phyloP scores from a whole-genome alignment of 2,797 vertebrate species.

The Ctenopoma kingsleyae region DNA sequence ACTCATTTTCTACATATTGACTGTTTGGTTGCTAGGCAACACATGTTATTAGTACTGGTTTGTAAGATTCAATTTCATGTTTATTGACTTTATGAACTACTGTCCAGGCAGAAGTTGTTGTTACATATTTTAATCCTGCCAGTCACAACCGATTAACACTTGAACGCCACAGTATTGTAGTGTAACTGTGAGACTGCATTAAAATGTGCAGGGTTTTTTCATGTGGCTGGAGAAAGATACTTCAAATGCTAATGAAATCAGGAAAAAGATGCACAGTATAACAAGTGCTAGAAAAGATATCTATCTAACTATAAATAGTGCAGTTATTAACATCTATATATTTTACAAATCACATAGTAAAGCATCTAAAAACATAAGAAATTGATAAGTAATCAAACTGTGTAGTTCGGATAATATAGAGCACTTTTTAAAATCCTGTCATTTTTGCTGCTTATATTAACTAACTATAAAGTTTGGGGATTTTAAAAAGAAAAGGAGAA shows the following conservation, averaged over 20 bases:
- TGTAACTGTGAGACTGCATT: neutral
- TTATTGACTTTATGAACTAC: neutral
- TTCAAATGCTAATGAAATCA: neutral
- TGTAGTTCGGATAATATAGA: neutral
- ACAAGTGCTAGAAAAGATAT: neutral
- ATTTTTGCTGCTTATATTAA: no score
- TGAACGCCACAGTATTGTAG: no score
- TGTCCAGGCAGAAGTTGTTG: neutral
- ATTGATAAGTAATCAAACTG: neutral
- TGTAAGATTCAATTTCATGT: neutral
- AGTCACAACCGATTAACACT: neutral
- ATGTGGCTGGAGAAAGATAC: neutral
- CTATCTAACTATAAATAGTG: no score
- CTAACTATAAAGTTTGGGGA: neutral
- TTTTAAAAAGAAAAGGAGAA: neutral
- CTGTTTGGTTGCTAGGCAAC: constrained; percentile 9
- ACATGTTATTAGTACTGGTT: neutral
- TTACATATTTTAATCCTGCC: neutral
- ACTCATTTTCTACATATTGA: neutral
- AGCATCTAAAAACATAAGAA: neutral
- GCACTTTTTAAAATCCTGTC: neutral
- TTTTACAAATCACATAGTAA: no score
- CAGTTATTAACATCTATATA: no score
- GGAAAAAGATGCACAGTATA: neutral
- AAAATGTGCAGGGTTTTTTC: neutral